These are phyloP conservation scores for Philaethria dido DNA, from an alignment of 2,888 invertebrate genomes.

Conservation along the genomic window DNA sequence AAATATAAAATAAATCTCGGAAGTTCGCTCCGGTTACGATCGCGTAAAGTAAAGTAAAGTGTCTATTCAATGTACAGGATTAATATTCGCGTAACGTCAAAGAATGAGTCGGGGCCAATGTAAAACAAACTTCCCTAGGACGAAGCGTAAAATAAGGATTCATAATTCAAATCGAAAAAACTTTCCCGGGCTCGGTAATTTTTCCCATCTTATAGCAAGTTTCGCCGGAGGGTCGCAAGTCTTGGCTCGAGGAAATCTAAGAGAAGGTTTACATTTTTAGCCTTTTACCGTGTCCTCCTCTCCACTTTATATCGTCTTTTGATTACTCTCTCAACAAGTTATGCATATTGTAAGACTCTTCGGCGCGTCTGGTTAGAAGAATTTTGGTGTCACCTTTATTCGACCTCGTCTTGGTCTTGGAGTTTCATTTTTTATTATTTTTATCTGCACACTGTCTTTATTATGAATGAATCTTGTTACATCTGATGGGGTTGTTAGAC, in stretches of 20 bases:
- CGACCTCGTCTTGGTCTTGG: conserved; percentile 62
- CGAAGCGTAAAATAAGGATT: conserved; percentile 81
- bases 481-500: conserved; percentile 61
- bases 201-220: conserved; percentile 82
- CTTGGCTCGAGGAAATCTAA: conserved; percentile 76
- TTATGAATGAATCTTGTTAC: conserved; percentile 68
- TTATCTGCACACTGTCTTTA: conserved; percentile 65
- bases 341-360: conserved; percentile 81
- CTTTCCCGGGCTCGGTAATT: conserved; percentile 78
- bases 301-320: conserved; percentile 83
- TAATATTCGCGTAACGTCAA: conserved; percentile 68
- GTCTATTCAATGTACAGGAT: conserved; percentile 59
- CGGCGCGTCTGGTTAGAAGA: conserved; percentile 66
- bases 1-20: conserved; percentile 30
- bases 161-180: conserved; percentile 84
- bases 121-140: conserved; percentile 75
- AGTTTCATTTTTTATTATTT: conserved; percentile 72
- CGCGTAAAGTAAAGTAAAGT: conserved; percentile 42
- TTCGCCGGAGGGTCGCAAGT: conserved; percentile 75
- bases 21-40: conserved; percentile 41
- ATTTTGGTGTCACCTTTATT: conserved; percentile 70
- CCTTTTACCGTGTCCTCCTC: conserved; percentile 80
- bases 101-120: conserved; percentile 68
- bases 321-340: conserved; percentile 84
- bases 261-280: conserved; percentile 82